Percentiles rank a stretch among this genome's conserved stretches.
phyloP scores from a whole-genome alignment of 2,888 invertebrate species.

The Caenorhabditis doughertyi region DNA sequence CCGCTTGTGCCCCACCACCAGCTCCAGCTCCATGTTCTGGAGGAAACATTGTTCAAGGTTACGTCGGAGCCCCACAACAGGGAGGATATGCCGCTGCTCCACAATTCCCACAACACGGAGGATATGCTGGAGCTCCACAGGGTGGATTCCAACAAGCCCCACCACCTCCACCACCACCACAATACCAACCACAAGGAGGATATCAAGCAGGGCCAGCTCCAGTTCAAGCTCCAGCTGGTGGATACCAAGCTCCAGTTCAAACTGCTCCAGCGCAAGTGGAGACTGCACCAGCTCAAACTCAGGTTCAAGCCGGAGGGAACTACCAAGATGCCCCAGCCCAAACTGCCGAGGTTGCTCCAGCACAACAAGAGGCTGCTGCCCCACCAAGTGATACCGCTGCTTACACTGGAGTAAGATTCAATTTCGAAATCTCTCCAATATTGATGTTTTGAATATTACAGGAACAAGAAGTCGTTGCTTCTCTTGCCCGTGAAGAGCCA shows the following conservation, averaged over 20 bases:
- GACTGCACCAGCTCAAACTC: conserved; percentile 25
- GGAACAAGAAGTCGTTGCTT: conserved; percentile 59
- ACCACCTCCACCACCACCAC: conserved; percentile 30
- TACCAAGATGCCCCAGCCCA: conserved; percentile 37
- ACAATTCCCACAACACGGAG: conserved; percentile 20
- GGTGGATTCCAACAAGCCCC: conserved; percentile 13
- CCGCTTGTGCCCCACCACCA: conserved; percentile 59
- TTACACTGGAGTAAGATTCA: conserved; percentile 29
- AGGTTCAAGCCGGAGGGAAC: conserved; percentile 37
- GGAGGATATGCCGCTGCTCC: conserved; percentile 24
- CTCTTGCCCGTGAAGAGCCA: conserved; percentile 59
- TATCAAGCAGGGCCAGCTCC: conserved; percentile 22
- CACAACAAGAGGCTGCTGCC: conserved; percentile 25
- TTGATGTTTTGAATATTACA: not conserved
- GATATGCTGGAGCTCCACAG: conserved; percentile 22
- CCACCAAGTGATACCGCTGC: conserved; percentile 30
- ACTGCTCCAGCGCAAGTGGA: conserved; percentile 34
- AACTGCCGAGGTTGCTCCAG: conserved; percentile 12
- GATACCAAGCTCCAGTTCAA: conserved; percentile 33
- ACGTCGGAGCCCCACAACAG: conserved; percentile 56
- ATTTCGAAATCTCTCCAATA: not conserved
- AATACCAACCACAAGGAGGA: conserved; percentile 38
- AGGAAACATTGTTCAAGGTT: conserved; percentile 57
- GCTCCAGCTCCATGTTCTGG: conserved; percentile 60
- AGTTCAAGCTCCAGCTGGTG: conserved; percentile 29